A percentile compares a stretch with the other conserved stretches of the same genome.
phyloP scores from a whole-genome alignment of 2,797 vertebrate genomes.

The Acanthurus leucopareius region DNA sequence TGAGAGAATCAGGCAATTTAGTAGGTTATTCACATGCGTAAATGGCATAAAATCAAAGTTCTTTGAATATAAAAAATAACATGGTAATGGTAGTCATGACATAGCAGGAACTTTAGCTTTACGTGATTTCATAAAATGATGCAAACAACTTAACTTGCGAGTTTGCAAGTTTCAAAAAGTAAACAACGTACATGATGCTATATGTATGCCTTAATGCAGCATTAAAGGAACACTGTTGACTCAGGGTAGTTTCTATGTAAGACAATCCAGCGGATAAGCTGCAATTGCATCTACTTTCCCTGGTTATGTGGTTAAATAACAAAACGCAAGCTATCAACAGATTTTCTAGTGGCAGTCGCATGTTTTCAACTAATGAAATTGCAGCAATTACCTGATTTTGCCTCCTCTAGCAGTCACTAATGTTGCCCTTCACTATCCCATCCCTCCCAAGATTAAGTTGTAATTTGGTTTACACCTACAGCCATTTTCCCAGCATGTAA shows the following conservation, averaged over 20 bases:
- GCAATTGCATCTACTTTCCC: not conserved
- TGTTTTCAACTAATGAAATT: not conserved
- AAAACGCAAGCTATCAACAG: not conserved
- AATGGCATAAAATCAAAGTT: not conserved
- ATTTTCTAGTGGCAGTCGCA: not conserved
- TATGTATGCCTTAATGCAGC: not conserved
- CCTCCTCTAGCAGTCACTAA: not conserved
- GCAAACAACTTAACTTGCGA: too few species aligned
- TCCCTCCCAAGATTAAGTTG: not conserved
- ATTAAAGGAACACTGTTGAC: not conserved
- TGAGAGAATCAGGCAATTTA: conserved; percentile 53
- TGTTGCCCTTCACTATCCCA: not conserved
- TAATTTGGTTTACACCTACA: too few species aligned
- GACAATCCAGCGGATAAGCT: not conserved
- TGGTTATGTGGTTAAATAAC: not conserved
- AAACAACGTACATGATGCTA: too few species aligned
- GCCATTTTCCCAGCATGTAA: too few species aligned
- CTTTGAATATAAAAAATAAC: too few species aligned
- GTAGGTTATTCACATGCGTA: not conserved
- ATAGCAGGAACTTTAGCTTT: too few species aligned
- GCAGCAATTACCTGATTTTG: not conserved
- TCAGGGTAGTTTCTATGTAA: not conserved
- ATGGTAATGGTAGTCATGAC: too few species aligned
- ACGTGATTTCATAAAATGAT: too few species aligned
- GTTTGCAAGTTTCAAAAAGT: too few species aligned